Evolutionary conservation across 2,113 vertebrate species (phyloP).

Genomic region (Oncorhynchus mykiss): DNA sequence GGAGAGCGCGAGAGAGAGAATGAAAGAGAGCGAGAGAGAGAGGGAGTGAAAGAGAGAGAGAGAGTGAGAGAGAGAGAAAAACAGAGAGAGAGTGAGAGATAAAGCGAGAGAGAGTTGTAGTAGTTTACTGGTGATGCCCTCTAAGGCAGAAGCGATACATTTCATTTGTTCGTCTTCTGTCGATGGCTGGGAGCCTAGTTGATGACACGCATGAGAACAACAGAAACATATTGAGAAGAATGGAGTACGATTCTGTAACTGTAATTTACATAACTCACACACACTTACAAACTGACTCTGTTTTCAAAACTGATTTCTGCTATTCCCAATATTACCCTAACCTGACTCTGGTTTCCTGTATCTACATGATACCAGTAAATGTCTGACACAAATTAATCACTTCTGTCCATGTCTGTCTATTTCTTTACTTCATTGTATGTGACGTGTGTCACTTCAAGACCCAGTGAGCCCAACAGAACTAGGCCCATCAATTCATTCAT

Average conservation of each 20-base stretch:
- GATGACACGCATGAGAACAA: slow-evolving; percentile 17
- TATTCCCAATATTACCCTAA: neutral
- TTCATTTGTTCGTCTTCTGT: slow-evolving; percentile 9
- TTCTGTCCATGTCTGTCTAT: neutral
- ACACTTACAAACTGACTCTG: neutral
- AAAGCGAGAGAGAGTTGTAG: slow-evolving; percentile 2
- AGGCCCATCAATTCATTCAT: slow-evolving; percentile 4
- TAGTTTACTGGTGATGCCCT: slow-evolving; percentile 10
- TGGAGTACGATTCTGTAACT: neutral
- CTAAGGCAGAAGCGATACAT: slow-evolving; percentile 20
- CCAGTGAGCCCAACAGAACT: slow-evolving; percentile 10
- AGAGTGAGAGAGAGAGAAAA: neutral
- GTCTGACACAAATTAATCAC: neutral
- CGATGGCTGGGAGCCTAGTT: neutral
- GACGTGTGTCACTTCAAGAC: slow-evolving; percentile 1
- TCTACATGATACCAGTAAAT: neutral
- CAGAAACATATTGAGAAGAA: slow-evolving; percentile 22
- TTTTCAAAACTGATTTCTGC: neutral
- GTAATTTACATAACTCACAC: neutral
- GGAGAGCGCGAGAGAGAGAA: neutral
- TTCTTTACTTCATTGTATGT: neutral
- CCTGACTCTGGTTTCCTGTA: neutral
- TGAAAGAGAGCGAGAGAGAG: neutral
- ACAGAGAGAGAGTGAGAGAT: neutral
- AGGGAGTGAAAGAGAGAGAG: neutral